Evolutionary conservation across 2,797 vertebrate genomes (phyloP).

Genomic region (Aulostomus chinensis): DNA sequence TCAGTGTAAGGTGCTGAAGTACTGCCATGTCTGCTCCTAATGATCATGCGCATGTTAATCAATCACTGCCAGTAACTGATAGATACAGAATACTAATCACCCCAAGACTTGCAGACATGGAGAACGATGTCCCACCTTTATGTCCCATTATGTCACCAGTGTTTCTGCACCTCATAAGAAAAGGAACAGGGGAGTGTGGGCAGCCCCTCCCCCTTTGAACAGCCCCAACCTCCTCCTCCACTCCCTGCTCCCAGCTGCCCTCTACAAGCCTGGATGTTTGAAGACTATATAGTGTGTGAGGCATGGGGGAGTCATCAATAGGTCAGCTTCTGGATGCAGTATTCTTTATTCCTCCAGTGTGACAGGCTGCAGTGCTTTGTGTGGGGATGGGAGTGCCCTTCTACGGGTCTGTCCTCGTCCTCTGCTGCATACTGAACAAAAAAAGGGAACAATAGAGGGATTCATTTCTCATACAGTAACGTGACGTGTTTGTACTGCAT

Average conservation of each 20-base stretch:
- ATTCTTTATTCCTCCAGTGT: slow-evolving; percentile 44
- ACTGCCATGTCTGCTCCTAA: neutral
- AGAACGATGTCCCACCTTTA: slow-evolving; percentile 9
- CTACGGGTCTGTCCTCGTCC: neutral
- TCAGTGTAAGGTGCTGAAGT: slow-evolving; percentile 19
- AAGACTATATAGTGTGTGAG: slow-evolving; percentile 35
- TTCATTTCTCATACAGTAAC: slow-evolving; percentile 9
- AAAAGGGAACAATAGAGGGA: slow-evolving; percentile 5
- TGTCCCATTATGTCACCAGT: slow-evolving; percentile 20
- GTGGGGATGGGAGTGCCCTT: slow-evolving; percentile 13
- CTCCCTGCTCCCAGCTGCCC: slow-evolving; percentile 8
- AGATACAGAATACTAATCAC: slow-evolving; percentile 14
- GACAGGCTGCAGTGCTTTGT: slow-evolving; percentile 22
- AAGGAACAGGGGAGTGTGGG: slow-evolving; percentile 14
- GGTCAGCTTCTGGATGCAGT: slow-evolving; percentile 41
- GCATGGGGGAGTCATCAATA: slow-evolving; percentile 53
- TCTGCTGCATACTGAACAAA: too few species aligned
- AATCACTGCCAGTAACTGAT: slow-evolving; percentile 13
- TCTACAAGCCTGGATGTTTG: slow-evolving; percentile 50
- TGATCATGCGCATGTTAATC: neutral
- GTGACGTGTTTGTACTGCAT: neutral
- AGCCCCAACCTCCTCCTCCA: neutral
- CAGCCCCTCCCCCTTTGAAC: neutral
- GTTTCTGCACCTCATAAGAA: slow-evolving; percentile 6
- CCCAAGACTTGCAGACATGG: neutral